phyloP scores from a whole-genome alignment of 2,797 vertebrate species.

The Lithobates pipiens region DNA sequence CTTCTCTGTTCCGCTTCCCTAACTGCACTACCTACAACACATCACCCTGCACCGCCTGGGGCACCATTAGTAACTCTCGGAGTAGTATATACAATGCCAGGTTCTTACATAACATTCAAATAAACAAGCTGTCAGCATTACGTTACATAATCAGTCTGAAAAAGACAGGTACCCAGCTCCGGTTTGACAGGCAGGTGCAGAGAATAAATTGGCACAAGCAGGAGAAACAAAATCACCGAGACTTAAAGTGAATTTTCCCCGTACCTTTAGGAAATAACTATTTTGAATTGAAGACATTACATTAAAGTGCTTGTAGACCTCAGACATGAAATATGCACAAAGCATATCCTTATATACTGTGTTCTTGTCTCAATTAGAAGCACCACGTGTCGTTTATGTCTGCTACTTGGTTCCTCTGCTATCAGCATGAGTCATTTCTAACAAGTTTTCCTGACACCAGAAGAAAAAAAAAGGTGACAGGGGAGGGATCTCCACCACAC shows the following conservation, averaged over 20 bases:
- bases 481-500: too few relatives aligned
- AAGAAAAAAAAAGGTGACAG: too few relatives aligned
- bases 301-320: too few relatives aligned
- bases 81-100: constrained; percentile 13
- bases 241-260: background rate
- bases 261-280: too few relatives aligned
- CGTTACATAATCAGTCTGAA: constrained; percentile 33
- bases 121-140: constrained; percentile 53
- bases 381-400: too few relatives aligned
- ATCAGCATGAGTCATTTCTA: too few relatives aligned
- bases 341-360: too few relatives aligned
- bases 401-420: too few relatives aligned
- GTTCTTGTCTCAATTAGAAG: too few relatives aligned
- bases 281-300: too few relatives aligned
- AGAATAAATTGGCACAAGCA: background rate
- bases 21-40: background rate
- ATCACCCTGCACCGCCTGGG: background rate
- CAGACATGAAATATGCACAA: too few relatives aligned
- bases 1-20: constrained; percentile 6
- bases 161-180: background rate
- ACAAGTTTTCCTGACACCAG: too few relatives aligned
- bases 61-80: background rate
- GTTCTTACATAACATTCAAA: constrained; percentile 14
- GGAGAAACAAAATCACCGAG: background rate
- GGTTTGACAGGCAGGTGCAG: background rate